Percentiles rank a stretch among this genome's conserved stretches.
These are phyloP conservation scores for Polylopha cassiicola DNA, from an alignment of 2,888 invertebrate species.

Conservation along the genomic window DNA sequence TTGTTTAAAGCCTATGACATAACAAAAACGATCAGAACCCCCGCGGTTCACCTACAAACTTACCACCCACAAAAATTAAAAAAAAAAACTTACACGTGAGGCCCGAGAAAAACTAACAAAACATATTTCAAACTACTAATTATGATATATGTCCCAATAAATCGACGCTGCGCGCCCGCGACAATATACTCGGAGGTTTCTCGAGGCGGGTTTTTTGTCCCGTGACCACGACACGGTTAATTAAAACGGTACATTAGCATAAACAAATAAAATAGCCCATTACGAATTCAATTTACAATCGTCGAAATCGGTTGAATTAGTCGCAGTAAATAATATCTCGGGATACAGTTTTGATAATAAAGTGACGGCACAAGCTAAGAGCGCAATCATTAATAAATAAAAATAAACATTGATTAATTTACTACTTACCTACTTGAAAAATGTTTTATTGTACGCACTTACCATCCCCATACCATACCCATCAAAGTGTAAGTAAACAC, in stretches of 20 bases:
- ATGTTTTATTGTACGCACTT: too few relatives aligned
- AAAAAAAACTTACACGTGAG: constrained; percentile 28
- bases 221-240: constrained; percentile 52
- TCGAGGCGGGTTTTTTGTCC: constrained; percentile 27
- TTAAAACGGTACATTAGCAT: constrained; percentile 74
- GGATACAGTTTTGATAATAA: constrained; percentile 55
- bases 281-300: constrained; percentile 77
- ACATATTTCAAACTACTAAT: constrained; percentile 55
- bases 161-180: constrained; percentile 42
- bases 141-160: constrained; percentile 65
- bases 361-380: constrained; percentile 29
- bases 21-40: too few relatives aligned
- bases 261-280: constrained; percentile 76
- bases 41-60: too few relatives aligned
- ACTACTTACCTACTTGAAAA: too few relatives aligned
- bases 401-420: too few relatives aligned
- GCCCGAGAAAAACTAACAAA: constrained; percentile 39
- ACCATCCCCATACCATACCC: too few relatives aligned
- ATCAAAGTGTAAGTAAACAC: too few relatives aligned
- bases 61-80: constrained; percentile 27
- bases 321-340: constrained; percentile 72
- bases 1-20: too few relatives aligned
- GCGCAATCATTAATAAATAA: constrained; percentile 12
- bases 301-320: constrained; percentile 71
- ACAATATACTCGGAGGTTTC: constrained; percentile 50